These are phyloP conservation scores for Desmodus rotundus DNA, from an alignment of 2,113 vertebrate genomes.

Conservation along the genomic window DNA sequence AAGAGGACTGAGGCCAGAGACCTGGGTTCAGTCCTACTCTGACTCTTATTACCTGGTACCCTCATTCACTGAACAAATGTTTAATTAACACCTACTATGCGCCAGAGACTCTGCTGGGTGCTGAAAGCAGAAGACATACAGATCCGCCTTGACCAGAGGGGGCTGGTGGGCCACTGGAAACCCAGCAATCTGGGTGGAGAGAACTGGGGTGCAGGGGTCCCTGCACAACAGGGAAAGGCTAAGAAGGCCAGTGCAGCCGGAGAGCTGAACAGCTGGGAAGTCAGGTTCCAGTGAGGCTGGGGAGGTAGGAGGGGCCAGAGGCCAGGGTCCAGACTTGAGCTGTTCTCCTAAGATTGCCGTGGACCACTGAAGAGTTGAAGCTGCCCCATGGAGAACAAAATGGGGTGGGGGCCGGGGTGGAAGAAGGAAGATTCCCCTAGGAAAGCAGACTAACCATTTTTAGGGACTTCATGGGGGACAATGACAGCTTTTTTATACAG, in stretches of 20 bases:
- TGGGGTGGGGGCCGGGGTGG: neutral
- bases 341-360: neutral
- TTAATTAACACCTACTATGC: neutral
- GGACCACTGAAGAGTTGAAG: neutral
- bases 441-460: neutral
- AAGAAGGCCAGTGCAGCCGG: neutral
- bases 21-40: neutral
- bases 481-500: neutral
- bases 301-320: neutral
- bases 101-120: neutral
- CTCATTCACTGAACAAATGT: no score
- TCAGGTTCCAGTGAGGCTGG: no score
- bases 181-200: neutral
- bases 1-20: neutral
- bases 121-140: neutral
- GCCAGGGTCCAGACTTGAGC: neutral
- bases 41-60: neutral
- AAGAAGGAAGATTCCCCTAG: neutral
- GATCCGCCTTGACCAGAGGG: neutral
- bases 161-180: neutral
- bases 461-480: rapidly evolving
- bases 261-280: no score
- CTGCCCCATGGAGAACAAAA: no score
- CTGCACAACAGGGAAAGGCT: neutral
- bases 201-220: neutral